Percentiles rank a stretch among this genome's conserved stretches.
These are phyloP conservation scores for Lithobates sylvaticus DNA, from an alignment of 2,797 vertebrate genomes.

Conservation along the genomic window DNA sequence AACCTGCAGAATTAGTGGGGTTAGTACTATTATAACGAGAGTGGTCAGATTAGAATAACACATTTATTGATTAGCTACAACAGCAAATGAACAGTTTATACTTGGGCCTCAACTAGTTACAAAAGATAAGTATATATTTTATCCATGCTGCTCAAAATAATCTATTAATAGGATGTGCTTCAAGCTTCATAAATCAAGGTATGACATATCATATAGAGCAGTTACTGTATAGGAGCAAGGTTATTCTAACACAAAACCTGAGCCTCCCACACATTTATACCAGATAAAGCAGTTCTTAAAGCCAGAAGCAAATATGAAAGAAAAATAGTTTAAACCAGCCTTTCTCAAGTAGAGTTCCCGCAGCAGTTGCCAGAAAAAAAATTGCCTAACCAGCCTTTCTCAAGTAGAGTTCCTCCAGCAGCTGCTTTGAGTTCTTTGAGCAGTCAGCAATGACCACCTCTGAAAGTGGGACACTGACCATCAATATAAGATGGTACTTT, in stretches of 20 bases:
- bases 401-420: no score
- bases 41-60: no score
- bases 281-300: not conserved
- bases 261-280: not conserved
- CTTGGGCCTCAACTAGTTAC: not conserved
- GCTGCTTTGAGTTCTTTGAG: no score
- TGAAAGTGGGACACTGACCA: no score
- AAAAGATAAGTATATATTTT: not conserved
- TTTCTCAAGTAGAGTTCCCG: no score
- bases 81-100: not conserved
- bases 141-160: not conserved
- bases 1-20: no score
- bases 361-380: no score
- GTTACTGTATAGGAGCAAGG: not conserved
- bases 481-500: no score
- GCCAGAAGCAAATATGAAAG: no score
- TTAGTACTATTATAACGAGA: no score
- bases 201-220: not conserved
- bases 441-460: no score
- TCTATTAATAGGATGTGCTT: not conserved
- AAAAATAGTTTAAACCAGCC: not conserved
- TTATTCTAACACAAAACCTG: not conserved
- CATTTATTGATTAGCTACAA: not conserved
- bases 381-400: no score
- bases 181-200: not conserved